Evolutionary conservation across 2,113 vertebrate genomes (phyloP).

Genomic region (Mesocricetus auratus): DNA sequence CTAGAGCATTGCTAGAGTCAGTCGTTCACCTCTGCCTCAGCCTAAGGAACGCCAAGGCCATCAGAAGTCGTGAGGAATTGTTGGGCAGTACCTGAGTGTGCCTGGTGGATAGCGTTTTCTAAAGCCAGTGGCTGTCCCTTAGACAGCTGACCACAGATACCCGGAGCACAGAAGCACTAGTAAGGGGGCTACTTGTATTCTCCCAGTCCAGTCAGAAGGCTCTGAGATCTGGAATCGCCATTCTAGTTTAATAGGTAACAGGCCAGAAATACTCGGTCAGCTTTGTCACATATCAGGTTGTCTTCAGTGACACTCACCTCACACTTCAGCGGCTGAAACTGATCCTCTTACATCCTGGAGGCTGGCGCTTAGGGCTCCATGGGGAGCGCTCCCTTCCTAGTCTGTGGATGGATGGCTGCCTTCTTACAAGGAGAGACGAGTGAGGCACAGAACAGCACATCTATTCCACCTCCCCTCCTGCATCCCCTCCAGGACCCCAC

Average conservation of each 20-base stretch:
- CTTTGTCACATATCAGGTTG: background rate
- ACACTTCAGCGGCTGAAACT: background rate
- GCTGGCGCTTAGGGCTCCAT: background rate
- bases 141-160: background rate
- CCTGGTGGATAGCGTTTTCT: background rate
- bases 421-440: background rate
- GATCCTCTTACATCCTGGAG: background rate
- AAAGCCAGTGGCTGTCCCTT: background rate
- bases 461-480: background rate
- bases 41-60: background rate
- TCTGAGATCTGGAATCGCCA: background rate
- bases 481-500: too few relatives aligned
- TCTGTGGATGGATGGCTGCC: background rate
- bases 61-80: background rate
- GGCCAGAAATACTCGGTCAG: background rate
- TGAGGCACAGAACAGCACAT: too few relatives aligned
- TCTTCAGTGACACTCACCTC: background rate
- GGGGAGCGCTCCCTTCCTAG: background rate
- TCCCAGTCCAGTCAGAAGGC: background rate
- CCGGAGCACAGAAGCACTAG: background rate
- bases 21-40: background rate
- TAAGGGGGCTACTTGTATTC: background rate
- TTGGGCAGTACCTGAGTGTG: background rate
- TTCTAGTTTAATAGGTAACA: background rate
- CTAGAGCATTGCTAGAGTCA: fast-evolving